Evolutionary conservation across 2,888 invertebrate species (phyloP).

Genomic region (Euproctis similis): DNA sequence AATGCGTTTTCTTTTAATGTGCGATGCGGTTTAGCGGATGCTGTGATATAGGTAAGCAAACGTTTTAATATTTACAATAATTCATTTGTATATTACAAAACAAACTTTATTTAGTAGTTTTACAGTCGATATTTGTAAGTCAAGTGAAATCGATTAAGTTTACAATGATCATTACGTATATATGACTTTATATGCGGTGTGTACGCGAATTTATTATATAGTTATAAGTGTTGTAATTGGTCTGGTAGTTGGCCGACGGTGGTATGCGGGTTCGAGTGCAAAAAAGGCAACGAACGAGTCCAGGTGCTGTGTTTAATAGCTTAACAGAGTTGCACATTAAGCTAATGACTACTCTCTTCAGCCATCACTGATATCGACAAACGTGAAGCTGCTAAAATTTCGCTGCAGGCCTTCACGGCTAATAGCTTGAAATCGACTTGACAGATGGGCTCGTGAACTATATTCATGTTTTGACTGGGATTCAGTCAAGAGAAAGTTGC

Average conservation of each 20-base stretch:
- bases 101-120: conserved; percentile 7
- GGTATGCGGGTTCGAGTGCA: conserved; percentile 40
- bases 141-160: conserved; percentile 22
- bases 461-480: neutral
- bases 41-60: conserved; percentile 36
- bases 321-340: conserved; percentile 57
- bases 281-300: conserved; percentile 40
- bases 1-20: too few relatives aligned
- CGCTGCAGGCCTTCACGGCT: conserved; percentile 13
- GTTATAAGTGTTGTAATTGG: conserved; percentile 61
- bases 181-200: conserved; percentile 48
- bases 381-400: conserved; percentile 32
- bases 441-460: conserved; percentile 4
- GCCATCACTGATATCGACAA: conserved; percentile 23
- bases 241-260: conserved; percentile 39
- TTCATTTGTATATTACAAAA: conserved; percentile 18
- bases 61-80: too few relatives aligned
- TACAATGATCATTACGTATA: conserved; percentile 47
- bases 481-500: neutral
- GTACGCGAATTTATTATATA: conserved; percentile 49
- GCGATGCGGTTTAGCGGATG: conserved; percentile 48
- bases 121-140: conserved; percentile 14
- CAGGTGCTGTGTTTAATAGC: conserved; percentile 59
- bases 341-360: conserved; percentile 43
- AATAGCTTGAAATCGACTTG: conserved; percentile 2